A percentile compares a stretch with the other conserved stretches of the same genome.
These are phyloP conservation scores for Balaenoptera acutorostrata DNA, from an alignment of 2,113 vertebrate species.

Conservation along the genomic window DNA sequence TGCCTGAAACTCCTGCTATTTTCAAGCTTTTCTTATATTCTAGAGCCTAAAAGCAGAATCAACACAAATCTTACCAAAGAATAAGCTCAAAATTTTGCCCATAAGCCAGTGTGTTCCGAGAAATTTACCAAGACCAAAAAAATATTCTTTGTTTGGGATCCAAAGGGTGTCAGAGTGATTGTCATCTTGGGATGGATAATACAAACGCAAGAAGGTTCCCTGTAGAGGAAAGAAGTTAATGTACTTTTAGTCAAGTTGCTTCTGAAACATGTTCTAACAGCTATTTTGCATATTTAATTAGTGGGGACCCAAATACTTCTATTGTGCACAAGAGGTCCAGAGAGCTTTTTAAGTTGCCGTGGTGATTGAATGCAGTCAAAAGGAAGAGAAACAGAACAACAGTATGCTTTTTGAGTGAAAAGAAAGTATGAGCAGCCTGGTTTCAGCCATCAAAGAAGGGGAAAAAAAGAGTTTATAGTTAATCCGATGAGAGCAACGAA, in stretches of 20 bases:
- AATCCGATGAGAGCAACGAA: background rate
- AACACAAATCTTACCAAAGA: conserved; percentile 86
- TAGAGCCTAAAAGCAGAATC: background rate
- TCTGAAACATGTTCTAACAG: background rate
- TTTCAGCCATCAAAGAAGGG: background rate
- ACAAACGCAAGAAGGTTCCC: conserved; percentile 93
- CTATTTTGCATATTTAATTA: background rate
- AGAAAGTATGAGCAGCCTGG: background rate
- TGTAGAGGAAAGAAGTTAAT: conserved; percentile 56
- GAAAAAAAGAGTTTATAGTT: background rate
- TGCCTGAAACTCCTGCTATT: background rate
- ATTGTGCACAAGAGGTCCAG: background rate
- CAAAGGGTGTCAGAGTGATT: conserved; percentile 81
- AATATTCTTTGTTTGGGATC: conserved; percentile 93
- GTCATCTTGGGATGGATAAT: conserved; percentile 87
- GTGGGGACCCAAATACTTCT: background rate
- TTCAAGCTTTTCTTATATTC: background rate
- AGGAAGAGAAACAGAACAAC: background rate
- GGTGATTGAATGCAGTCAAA: background rate
- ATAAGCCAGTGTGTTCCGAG: conserved; percentile 86
- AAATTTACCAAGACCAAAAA: conserved; percentile 90
- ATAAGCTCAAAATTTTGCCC: conserved; percentile 82
- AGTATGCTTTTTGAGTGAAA: background rate
- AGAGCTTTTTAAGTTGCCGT: background rate
- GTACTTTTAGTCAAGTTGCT: background rate